Evolutionary conservation across 2,113 vertebrate species (phyloP), one percentile per base, ranked within the genome.

Genomic region (Aldabrachelys gigantea): DNA sequence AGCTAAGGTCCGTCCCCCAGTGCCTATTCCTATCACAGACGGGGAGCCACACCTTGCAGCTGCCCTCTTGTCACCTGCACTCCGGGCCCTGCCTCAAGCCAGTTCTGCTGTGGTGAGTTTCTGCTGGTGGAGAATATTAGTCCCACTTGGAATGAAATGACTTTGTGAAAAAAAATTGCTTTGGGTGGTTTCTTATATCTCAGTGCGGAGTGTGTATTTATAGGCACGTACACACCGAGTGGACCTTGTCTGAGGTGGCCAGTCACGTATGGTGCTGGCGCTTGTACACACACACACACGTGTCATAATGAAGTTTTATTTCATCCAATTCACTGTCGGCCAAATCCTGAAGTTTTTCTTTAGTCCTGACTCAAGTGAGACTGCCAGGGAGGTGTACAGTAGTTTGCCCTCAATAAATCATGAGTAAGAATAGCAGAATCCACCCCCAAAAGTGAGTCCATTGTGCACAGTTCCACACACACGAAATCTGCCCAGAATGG

Each of bases 1-100:
- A n/a, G 2, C 29, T 12, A 1, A n/a, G 8, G 3, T 89, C 12
- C 27, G 1, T 19, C 49, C 80, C 53, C n/a, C 53, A 35, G 44
- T 41, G 8, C 14, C 22, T 38, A 79, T 49, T 21, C 1, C 22
- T 44, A 3, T 41, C 5, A 0, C 50, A 10, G 49, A 41, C 0
- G 3, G 50, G 65, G 2, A 65, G 0, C 54, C 87, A 31, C 52
- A 7, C 5, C 24, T 19, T 19, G 31, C 16, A 19, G 31, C 62
- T 35, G 29, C 59, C 29, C 29, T 14, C 13, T 62, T 62, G 59
- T 16, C 59, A 62, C 62, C 6, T 16, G 13, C 62, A 65, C 31
- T 3, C 31, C 16, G 8, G 35, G 35, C 38, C 72, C 72, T 25
- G 41, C 41, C 22, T 76, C 21, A 22, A 41, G 72, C n/a, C 2